Conservation (phyloP, 2,888 invertebrate species). For the Apamea anceps region DNA sequence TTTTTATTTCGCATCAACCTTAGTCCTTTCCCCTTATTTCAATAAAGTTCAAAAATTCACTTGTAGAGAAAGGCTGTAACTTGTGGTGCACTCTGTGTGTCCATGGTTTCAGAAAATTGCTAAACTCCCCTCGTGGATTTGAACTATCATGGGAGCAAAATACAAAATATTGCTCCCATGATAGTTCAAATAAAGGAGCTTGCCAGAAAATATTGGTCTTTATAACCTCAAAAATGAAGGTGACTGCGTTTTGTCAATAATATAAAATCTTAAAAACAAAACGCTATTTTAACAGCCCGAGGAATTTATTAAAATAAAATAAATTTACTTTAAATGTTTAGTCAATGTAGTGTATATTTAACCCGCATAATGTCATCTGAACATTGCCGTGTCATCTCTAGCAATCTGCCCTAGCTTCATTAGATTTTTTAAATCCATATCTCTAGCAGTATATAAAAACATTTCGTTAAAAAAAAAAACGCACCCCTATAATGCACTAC, state of each 20-base stretch:
- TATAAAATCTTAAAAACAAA: not conserved
- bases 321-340: not conserved
- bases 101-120: conserved; percentile 13
- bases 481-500: not conserved
- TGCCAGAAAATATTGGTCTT: conserved; percentile 22
- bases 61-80: conserved; percentile 33
- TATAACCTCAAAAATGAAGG: not conserved
- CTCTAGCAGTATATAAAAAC: not conserved
- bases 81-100: not conserved
- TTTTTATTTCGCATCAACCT: not conserved
- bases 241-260: conserved; percentile 1
- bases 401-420: not conserved
- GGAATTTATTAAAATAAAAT: not conserved
- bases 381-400: not conserved
- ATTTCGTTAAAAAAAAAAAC: not conserved
- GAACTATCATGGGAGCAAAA: too few relatives aligned
- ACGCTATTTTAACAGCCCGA: not conserved
- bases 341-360: conserved; percentile 4
- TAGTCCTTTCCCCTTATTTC: not conserved
- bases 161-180: not conserved
- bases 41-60: conserved; percentile 15
- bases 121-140: conserved; percentile 8
- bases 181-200: conserved; percentile 7
- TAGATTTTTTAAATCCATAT: not conserved
- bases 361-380: not conserved